Base-by-base conservation (phyloP, 2,113 vertebrate species). In the Chauna torquata region DNA sequence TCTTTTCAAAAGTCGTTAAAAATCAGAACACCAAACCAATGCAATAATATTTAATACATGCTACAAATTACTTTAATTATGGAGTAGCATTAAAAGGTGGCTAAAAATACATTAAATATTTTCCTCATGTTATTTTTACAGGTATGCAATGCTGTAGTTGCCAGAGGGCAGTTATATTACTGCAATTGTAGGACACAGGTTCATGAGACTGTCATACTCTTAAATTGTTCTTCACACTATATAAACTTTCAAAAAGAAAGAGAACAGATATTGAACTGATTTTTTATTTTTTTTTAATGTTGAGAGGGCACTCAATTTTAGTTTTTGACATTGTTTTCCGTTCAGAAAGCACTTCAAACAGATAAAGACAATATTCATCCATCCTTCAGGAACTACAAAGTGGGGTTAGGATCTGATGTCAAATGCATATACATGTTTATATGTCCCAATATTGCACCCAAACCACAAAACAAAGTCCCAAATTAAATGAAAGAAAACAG, bases 1-100 rank as follows among this genome's bases (percentile, higher is more conserved):
- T 95, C 61, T 78, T 96, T 90, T 96, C 84, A 96, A 91, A 95
- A 96, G 70, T 76, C 64, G 75, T 92, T 92, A 96, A 94, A 95
- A 97, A 96, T 95, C 77, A 92, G 81, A 92, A 93, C 74, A 82
- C 54, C 88, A 88, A 87, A 12, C 4, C 47, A 76, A 55, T 70
- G 62, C 72, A 95, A 94, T 88, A 91, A 70, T 92, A 84, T 86
- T 95, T 92, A 94, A 87, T 85, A 88, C 57, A 74, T 38, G 28
- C 49, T 92, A 94, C 93, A 96, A 97, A 97, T 97, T 96, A 95
- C 76, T 94, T 96, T 96, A 94, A 96, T 97, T 94, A 96, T 90
- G 79, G 44, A 83, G 28, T 50, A 90, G 36, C 40, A 95, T 90
- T 95, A 94, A 92, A 90, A 95, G 40, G 45, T 92, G 54, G 66